Evolutionary conservation across 1,140 invertebrate genomes (phyloP), one percentile per base, ranked within the genome.

Genomic region (Dendroctonus valens): DNA sequence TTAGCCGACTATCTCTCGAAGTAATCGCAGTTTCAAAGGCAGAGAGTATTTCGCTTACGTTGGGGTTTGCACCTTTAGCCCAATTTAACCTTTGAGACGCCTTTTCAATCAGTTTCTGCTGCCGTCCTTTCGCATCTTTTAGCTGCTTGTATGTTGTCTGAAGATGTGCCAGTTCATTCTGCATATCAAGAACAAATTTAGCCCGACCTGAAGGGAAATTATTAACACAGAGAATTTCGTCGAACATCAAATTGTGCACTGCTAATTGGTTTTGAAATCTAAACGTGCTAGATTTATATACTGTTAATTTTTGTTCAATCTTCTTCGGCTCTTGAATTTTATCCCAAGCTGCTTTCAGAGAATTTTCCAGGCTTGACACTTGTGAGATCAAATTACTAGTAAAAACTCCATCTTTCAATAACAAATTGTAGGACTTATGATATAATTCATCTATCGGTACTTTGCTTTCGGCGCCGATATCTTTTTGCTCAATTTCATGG

Each of bases 41-140:
- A 3, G 80, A 78, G 78, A 87, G 82, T 2, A 87, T 85, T 69
- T 87, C 83, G 15, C 79, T 83, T 1, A 95, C 79, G 15, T 89
- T 87, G 0, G 91, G 92, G 81, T 94, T 95, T 0, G 92, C 91
- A 7, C 92, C 92, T 50, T 75, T 88, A 8, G 92, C 92, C 93
- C 92, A 95, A 75, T 92, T 92, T 12, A 96, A 81, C 62, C 92
- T 80, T 76, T 92, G 90, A 59, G 85, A 82, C 5, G 88, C 88
- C 69, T 85, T 89, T 7, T 81, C 77, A n/a, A 90, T 86, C 3
- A 91, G 80, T 49, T 78, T 80, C 37, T 83, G 81, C 71, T 89
- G 88, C 38, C 87, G 85, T 48, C 89, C 87, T 37, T 84, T 78
- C 4, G 84, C 81, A 42, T 86, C 83, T 6, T 73, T 81, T 0